phyloP scores from a whole-genome alignment of 2,888 invertebrate genomes.

The Anodontia alba region DNA sequence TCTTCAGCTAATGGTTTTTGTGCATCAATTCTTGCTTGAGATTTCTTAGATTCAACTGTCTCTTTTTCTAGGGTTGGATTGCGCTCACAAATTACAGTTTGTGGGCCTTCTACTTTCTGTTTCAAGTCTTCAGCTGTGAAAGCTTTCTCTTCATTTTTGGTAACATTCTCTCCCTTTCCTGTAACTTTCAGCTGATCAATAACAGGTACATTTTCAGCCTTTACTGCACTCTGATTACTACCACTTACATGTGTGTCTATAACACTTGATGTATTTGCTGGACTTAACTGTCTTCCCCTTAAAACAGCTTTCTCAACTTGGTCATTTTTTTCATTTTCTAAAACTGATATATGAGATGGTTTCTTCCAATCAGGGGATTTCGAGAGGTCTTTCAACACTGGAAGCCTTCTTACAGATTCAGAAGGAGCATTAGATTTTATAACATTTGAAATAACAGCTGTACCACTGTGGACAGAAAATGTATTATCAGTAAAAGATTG shows the following conservation, averaged over 20 bases:
- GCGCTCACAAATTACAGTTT: neutral
- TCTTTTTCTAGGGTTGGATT: neutral
- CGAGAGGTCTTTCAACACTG: slow-evolving; percentile 15
- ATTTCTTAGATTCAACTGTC: neutral
- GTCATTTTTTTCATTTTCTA: neutral
- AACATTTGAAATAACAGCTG: neutral
- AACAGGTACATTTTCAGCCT: neutral
- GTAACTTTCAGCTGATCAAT: neutral
- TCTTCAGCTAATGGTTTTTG: neutral
- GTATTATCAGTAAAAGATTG: neutral
- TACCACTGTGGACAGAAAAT: neutral
- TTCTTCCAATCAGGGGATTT: neutral
- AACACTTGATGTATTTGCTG: neutral
- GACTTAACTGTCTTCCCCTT: neutral
- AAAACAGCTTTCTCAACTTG: neutral
- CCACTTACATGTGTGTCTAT: neutral
- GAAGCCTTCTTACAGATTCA: neutral
- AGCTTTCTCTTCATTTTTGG: neutral
- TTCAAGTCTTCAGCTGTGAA: neutral
- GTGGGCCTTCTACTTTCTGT: neutral
- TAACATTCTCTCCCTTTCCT: neutral
- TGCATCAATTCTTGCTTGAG: neutral
- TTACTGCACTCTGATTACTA: neutral
- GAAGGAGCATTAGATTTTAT: neutral
- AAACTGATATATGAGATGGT: neutral